Base-by-base conservation (phyloP, 1,140 invertebrate species). In the Drosophila willistoni region DNA sequence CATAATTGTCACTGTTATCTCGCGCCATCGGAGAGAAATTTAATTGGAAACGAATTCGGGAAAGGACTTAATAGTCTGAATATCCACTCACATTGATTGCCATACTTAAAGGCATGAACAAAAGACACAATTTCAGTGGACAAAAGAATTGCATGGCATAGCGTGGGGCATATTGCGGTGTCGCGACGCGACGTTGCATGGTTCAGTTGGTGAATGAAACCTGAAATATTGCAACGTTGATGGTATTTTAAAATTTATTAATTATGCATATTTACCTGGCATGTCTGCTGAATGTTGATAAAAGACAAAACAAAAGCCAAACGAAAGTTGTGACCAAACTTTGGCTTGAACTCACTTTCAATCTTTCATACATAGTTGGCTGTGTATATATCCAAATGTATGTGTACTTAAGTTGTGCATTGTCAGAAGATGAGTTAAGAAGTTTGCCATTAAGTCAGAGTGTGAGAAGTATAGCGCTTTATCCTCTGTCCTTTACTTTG, bases 191-290 rank as follows among this genome's bases (percentile, higher is more conserved):
- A 3, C 0, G 29, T 39, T 14, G 42, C 47, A 36, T 12, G 57
- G 61, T 9, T 19, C 0, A 17, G 14, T 17, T 7, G 14, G 14
- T 47, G 44, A 17, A 9, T 19, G 44, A 7, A 62, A 59, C 29
- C 29, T 29, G 60, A 25, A 25, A 76, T 57, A 70, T 70, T 61
- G 47, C 71, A 78, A 57, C 29, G 12, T 42, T 59, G 71, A 63
- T 70, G 65, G 47, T 13, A 66, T 56, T 62, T 73, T 56, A 60
- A 67, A 69, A 73, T 64, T 67, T 85, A 78, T 85, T 82, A 86
- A 82, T 79, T 73, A 85, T 86, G 44, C 61, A 82, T 62, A 62
- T 84, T 65, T 72, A 64, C 54, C 54, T 14, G 66, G 61, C 19
- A 12, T 39, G 54, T 47, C 56, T 67, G 59, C 22, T 71, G 73